These are phyloP conservation scores for Anastrepha ludens DNA, from an alignment of 1,140 invertebrate genomes.

Conservation along the genomic window DNA sequence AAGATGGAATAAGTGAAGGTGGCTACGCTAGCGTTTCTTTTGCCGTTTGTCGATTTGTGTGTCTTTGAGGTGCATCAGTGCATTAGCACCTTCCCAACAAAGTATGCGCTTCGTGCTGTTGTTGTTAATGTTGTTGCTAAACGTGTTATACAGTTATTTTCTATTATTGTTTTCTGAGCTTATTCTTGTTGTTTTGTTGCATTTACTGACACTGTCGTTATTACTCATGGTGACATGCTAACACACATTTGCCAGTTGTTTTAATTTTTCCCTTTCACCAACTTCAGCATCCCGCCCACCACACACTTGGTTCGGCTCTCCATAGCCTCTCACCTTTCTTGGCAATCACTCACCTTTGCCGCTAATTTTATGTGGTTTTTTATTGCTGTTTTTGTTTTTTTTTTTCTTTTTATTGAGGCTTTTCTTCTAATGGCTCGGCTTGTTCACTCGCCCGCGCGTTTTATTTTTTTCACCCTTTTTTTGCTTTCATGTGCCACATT, in stretches of 20 bases:
- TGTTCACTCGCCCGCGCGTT: not conserved
- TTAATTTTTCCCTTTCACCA: conserved; percentile 19
- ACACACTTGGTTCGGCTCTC: not conserved
- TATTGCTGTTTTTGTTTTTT: not conserved
- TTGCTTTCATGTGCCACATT: too few relatives aligned
- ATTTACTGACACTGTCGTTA: conserved; percentile 23
- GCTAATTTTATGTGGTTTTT: conserved; percentile 6
- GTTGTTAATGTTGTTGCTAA: not conserved
- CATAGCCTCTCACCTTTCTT: not conserved
- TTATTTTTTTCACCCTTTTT: not conserved
- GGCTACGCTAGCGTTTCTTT: not conserved
- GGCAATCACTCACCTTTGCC: not conserved
- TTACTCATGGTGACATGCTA: conserved; percentile 39
- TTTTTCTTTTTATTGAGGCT: not conserved
- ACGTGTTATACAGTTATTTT: conserved; percentile 5
- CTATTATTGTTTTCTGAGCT: not conserved
- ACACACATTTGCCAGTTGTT: conserved; percentile 22
- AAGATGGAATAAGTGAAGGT: too few relatives aligned
- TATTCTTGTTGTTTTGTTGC: not conserved
- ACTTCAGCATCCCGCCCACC: too few relatives aligned
- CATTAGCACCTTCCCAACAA: not conserved
- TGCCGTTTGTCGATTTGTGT: not conserved
- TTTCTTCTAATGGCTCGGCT: not conserved
- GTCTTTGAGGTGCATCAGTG: not conserved
- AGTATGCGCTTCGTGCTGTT: not conserved